Conservation (phyloP, 2,113 vertebrate genomes). For the Nothocercus julius region DNA sequence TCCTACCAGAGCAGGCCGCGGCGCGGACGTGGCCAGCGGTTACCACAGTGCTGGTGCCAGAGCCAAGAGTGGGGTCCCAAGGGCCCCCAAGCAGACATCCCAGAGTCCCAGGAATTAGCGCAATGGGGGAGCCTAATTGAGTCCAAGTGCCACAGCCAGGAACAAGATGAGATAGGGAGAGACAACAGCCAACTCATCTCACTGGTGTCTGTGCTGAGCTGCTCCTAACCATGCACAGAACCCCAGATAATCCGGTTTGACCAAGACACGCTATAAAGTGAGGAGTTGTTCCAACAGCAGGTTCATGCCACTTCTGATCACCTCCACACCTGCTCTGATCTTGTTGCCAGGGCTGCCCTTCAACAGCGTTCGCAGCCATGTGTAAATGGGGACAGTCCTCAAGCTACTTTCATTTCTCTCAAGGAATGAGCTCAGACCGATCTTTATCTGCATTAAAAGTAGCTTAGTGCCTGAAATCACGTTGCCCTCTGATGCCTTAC, state of each 20-base stretch:
- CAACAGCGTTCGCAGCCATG: background rate
- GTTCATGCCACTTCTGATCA: background rate
- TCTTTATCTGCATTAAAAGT: background rate
- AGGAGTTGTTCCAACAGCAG: background rate
- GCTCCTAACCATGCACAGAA: fast-evolving
- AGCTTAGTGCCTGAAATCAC: background rate
- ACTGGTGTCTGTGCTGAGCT: background rate
- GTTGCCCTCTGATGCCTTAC: background rate
- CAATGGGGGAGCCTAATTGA: background rate
- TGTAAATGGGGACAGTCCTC: background rate
- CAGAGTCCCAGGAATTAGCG: background rate
- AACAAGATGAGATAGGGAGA: background rate
- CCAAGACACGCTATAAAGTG: background rate
- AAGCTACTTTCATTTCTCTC: background rate
- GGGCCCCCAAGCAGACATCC: background rate
- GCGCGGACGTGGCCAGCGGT: background rate
- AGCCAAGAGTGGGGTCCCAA: background rate
- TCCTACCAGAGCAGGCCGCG: background rate
- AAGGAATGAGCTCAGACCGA: background rate
- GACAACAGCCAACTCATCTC: background rate
- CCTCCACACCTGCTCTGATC: background rate
- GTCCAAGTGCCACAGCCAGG: background rate
- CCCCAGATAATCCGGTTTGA: background rate
- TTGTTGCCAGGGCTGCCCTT: background rate
- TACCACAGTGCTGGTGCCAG: background rate